A percentile compares a stretch with the other conserved stretches of the same genome.
These are phyloP conservation scores for Agapornis canus DNA, from an alignment of 2,797 vertebrate species.

Conservation along the genomic window DNA sequence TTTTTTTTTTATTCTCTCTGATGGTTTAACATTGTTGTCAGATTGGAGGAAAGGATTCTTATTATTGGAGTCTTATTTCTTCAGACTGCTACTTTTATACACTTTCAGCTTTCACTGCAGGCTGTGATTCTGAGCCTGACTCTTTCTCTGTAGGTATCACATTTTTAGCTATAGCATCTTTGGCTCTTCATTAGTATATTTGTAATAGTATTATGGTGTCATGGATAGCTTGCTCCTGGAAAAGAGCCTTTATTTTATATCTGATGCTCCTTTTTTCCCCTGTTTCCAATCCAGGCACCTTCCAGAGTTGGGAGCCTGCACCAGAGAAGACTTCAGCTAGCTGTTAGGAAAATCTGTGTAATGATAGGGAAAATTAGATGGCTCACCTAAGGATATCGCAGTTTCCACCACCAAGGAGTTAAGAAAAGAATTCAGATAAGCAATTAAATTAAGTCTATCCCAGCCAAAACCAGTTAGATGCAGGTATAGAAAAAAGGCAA, in stretches of 20 bases:
- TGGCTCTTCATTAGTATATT: background rate
- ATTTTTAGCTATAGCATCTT: background rate
- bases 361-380: background rate
- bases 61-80: background rate
- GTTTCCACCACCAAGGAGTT: background rate
- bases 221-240: background rate
- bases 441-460: background rate
- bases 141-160: background rate
- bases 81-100: background rate
- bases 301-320: background rate
- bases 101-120: background rate
- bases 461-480: background rate
- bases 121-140: background rate
- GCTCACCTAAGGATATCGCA: background rate
- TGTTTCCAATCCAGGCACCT: background rate
- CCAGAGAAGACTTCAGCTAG: background rate
- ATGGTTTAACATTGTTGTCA: background rate
- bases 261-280: background rate
- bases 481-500: background rate
- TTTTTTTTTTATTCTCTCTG: background rate
- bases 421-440: background rate
- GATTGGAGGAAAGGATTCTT: background rate
- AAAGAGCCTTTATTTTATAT: background rate
- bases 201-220: accelerated
- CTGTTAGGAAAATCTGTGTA: background rate